phyloP scores from a whole-genome alignment of 2,113 vertebrate genomes.

The Podarcis raffonei region DNA sequence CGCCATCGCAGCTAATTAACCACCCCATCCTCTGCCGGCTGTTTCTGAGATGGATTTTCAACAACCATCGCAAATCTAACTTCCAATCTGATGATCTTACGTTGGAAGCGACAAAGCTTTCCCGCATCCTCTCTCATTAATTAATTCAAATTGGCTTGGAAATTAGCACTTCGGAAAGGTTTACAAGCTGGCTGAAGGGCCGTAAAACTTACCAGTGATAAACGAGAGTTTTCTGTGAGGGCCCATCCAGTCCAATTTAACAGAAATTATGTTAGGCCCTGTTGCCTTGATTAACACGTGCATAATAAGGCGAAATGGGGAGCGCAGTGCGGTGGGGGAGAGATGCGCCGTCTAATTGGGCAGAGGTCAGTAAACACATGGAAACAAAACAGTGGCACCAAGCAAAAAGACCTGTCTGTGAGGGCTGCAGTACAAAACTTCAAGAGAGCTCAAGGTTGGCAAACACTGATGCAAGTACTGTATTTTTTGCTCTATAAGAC shows the following conservation, averaged over 20 bases:
- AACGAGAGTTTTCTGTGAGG: neutral
- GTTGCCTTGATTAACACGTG: neutral
- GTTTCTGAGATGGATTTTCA: neutral
- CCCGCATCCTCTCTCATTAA: neutral
- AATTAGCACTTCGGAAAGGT: neutral
- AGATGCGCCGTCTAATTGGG: neutral
- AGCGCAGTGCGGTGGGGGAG: neutral
- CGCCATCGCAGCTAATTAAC: conserved; percentile 11
- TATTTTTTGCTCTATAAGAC: too few relatives aligned
- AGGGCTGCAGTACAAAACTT: neutral
- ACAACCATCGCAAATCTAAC: neutral
- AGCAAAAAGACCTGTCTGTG: neutral
- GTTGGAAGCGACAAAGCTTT: neutral
- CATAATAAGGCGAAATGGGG: neutral
- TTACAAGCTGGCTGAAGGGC: conserved; percentile 22
- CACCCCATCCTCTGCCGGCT: neutral
- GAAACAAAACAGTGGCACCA: neutral
- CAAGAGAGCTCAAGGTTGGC: too few relatives aligned
- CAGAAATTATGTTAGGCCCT: neutral
- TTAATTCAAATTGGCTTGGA: conserved; percentile 19
- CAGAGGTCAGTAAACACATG: neutral
- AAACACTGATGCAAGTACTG: neutral
- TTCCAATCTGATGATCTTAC: conserved; percentile 11
- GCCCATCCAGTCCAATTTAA: neutral
- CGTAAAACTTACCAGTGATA: conserved; percentile 1